Base-by-base conservation (phyloP, 1,140 invertebrate genomes). In the Pachyrhynchus sulphureomaculatus region DNA sequence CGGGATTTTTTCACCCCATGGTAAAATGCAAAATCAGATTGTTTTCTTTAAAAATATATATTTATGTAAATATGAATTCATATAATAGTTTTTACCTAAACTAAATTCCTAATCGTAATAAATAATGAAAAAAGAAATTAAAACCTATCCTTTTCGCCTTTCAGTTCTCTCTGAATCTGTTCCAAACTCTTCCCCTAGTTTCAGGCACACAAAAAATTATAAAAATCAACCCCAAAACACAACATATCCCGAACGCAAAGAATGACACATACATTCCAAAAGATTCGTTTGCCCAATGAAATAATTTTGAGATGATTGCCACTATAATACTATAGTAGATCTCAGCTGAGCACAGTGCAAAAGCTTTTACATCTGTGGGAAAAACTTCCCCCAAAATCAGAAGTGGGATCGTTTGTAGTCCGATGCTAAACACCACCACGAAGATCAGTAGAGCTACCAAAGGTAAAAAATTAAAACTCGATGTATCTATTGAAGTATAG, bases 121-220 rank as follows among this genome's bases (percentile, higher is more conserved):
- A n/a, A n/a, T n/a, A n/a, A n/a, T n/a, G n/a, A n/a, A n/a, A n/a
- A n/a, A n/a, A n/a, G n/a, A n/a, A n/a, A n/a, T n/a, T n/a, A n/a
- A n/a, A n/a, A n/a, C n/a, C n/a, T n/a, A n/a, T n/a, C n/a, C 15
- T 56, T 59, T 18, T 61, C 62, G 2, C 62, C 62, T 34, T 65
- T 68, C 10, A 73, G 61, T 33, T 69, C 62, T 8, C 36, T 56
- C 53, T 74, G 72, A 23, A 75, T 75, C 34, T 75, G 72, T 44
- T 85, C 83, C 41, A 91, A 82, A 0, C 86, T 85, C 70, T 88
- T 10, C 88, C 88, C 77, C 92, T 93, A 0, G 91, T 94, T 77
- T 94, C 91, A 0, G 90, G 89, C 10, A 92, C 78, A 37, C 81
- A 80, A 9, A 81, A 74, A n/a, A 85, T 75, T 37, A 86, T 81